phyloP scores from a whole-genome alignment of 1,140 invertebrate species.

The Penaeus japonicus region DNA sequence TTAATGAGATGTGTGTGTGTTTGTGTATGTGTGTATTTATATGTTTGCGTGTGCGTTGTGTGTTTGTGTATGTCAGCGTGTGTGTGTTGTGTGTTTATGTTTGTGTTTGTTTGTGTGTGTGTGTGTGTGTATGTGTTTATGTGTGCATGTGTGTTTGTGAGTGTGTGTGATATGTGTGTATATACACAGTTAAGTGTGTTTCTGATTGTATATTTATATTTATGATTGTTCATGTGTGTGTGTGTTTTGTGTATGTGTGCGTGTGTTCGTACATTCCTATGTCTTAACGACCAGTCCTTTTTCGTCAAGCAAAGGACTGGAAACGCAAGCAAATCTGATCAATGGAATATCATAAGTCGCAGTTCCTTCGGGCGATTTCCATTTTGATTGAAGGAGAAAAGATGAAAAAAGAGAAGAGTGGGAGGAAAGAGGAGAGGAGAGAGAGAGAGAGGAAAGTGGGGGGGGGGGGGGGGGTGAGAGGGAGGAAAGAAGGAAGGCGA shows the following conservation, averaged over 20 bases:
- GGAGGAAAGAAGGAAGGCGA: too few relatives aligned
- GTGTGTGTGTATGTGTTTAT: neutral
- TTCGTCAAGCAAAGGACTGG: too few relatives aligned
- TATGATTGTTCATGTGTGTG: neutral
- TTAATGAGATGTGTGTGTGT: neutral
- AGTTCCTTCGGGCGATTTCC: too few relatives aligned
- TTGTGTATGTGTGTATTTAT: neutral
- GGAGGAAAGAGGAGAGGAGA: too few relatives aligned
- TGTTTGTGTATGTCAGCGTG: neutral
- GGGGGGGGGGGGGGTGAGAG: too few relatives aligned
- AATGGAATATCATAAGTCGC: too few relatives aligned
- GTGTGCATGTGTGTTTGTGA: neutral
- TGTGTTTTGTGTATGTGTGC: constrained; percentile 19
- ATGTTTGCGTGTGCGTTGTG: neutral
- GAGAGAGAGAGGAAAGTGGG: too few relatives aligned
- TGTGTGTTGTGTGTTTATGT: neutral
- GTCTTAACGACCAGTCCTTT: too few relatives aligned
- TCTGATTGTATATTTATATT: neutral
- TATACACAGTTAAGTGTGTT: neutral
- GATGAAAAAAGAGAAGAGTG: too few relatives aligned
- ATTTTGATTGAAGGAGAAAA: too few relatives aligned
- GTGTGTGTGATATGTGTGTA: neutral
- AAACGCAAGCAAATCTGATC: too few relatives aligned
- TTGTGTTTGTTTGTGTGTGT: too few relatives aligned
- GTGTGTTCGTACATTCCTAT: constrained; percentile 14